A percentile compares a stretch with the other conserved stretches of the same genome.
phyloP scores from a whole-genome alignment of 2,888 invertebrate genomes.

The Cephus spinipes region DNA sequence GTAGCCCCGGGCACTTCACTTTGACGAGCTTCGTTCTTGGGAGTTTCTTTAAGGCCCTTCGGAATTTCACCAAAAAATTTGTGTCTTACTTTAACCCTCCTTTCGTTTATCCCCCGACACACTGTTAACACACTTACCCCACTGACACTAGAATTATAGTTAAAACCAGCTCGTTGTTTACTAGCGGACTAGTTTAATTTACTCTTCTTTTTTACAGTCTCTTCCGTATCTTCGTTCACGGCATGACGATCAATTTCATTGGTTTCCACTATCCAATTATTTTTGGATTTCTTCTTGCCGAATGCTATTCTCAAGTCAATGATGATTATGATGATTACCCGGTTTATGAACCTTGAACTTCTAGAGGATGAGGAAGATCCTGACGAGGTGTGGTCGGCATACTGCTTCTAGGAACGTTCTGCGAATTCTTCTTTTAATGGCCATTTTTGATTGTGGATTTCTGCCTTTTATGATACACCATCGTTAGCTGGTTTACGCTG shows the following conservation, averaged over 20 bases:
- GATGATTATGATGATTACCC: not conserved
- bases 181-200: not conserved
- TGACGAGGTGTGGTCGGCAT: not conserved
- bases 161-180: not conserved
- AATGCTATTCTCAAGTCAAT: not conserved
- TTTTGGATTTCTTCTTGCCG: not conserved
- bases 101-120: not conserved
- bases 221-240: not conserved
- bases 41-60: not conserved
- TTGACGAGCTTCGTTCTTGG: slow-evolving; percentile 31
- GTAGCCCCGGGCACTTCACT: slow-evolving; percentile 57
- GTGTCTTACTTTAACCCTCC: not conserved
- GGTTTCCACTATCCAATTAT: not conserved
- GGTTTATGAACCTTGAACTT: not conserved
- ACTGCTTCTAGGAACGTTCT: not conserved
- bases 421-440: not conserved
- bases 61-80: not conserved
- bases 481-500: not conserved
- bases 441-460: not conserved
- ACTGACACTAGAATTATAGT: not conserved
- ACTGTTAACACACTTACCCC: not conserved
- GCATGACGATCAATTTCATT: not conserved
- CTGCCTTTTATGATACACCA: not conserved
- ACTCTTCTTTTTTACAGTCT: not conserved
- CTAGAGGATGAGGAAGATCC: not conserved